These are phyloP conservation scores for Chaetogeoica ovagalla DNA, from an alignment of 2,888 invertebrate species.

Conservation along the genomic window DNA sequence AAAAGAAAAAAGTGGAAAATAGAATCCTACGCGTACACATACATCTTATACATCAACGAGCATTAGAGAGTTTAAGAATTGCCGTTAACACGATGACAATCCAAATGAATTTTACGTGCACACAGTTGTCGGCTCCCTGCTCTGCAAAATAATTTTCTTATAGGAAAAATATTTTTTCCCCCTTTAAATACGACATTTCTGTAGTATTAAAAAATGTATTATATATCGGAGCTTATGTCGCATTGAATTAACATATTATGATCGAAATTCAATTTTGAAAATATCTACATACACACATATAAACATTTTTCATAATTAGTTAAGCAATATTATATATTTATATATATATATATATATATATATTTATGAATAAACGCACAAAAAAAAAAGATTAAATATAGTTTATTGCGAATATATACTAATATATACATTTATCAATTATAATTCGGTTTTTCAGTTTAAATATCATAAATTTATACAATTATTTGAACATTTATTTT, in stretches of 20 bases:
- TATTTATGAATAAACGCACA: too few species aligned
- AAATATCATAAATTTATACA: too few species aligned
- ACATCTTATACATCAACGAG: background rate
- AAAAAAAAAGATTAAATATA: too few species aligned
- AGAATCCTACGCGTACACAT: background rate
- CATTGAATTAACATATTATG: background rate
- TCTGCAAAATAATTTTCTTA: background rate
- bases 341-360: too few species aligned
- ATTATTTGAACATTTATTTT: too few species aligned
- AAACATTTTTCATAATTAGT: too few species aligned
- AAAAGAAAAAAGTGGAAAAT: background rate
- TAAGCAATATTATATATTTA: too few species aligned
- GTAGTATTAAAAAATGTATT: background rate
- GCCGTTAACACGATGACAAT: conserved; percentile 18
- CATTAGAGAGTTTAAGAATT: conserved; percentile 13
- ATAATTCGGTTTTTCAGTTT: too few species aligned
- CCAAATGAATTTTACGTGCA: conserved; percentile 6
- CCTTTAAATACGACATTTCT: background rate
- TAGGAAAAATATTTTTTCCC: background rate
- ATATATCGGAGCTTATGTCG: background rate
- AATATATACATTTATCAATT: too few species aligned
- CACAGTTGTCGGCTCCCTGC: background rate
- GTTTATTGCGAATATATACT: too few species aligned
- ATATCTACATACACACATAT: too few species aligned
- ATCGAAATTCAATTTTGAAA: background rate